These are phyloP conservation scores for Prunella strophiata DNA, from an alignment of 2,797 vertebrate species.

Conservation along the genomic window DNA sequence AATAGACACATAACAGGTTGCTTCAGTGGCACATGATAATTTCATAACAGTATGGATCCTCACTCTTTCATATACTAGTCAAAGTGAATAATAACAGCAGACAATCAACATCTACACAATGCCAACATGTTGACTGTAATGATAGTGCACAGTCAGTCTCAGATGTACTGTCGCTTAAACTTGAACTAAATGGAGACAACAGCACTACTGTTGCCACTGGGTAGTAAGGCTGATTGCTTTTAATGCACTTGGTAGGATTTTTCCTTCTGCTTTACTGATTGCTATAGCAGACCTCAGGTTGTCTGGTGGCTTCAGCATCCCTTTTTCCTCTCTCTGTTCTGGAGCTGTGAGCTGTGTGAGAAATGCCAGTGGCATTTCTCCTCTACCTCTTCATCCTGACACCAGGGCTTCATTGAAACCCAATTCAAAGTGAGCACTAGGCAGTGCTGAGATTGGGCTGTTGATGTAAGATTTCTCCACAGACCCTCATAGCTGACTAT, in stretches of 20 bases:
- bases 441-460: neutral
- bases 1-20: neutral
- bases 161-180: neutral
- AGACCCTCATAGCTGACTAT: fast-evolving
- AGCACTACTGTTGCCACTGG: neutral
- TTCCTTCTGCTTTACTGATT: neutral
- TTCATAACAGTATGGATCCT: neutral
- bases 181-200: neutral
- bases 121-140: neutral
- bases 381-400: neutral
- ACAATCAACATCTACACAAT: neutral
- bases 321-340: neutral
- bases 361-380: neutral
- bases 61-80: neutral
- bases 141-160: neutral
- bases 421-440: neutral
- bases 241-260: neutral
- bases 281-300: neutral
- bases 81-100: neutral
- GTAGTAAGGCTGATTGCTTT: neutral
- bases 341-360: neutral
- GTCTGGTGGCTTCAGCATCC: fast-evolving
- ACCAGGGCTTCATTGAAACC: neutral
- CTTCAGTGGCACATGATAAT: neutral
- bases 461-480: neutral